Percentiles rank a stretch among this genome's conserved stretches.
Evolutionary conservation across 1,140 invertebrate species (phyloP).

Genomic region (Drosophila ohnishii): DNA sequence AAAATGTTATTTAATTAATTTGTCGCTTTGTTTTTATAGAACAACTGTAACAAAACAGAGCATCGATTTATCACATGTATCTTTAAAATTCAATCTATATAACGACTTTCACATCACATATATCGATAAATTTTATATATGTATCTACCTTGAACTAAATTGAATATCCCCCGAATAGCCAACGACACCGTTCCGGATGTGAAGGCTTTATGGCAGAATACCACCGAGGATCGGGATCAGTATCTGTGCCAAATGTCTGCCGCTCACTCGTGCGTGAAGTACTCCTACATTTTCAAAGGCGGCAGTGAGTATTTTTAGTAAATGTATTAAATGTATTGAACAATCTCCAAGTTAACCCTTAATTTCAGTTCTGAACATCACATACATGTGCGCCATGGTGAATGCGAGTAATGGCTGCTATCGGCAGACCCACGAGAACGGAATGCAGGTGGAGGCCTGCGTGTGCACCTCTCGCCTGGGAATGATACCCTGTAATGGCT

Average conservation of each 20-base stretch:
- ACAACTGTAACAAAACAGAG: no score
- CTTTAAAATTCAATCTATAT: no score
- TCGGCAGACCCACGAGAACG: slow-evolving; percentile 58
- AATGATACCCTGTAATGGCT: slow-evolving; percentile 68
- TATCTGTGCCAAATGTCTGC: slow-evolving; percentile 70
- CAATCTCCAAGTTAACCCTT: no score
- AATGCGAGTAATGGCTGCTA: slow-evolving; percentile 71
- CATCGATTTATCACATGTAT: no score
- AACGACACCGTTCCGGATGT: slow-evolving; percentile 76
- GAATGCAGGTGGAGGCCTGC: slow-evolving; percentile 75
- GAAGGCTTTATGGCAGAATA: slow-evolving; percentile 60
- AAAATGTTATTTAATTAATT: no score
- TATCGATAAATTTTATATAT: no score
- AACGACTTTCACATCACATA: no score
- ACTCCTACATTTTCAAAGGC: slow-evolving; percentile 76
- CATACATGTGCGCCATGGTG: slow-evolving; percentile 77
- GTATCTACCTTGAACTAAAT: not conserved
- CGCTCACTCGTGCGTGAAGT: slow-evolving; percentile 69
- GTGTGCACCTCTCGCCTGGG: slow-evolving; percentile 70
- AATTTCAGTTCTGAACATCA: slow-evolving; percentile 75
- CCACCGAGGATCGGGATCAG: slow-evolving; percentile 46
- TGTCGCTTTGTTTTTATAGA: no score
- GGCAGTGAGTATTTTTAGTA: slow-evolving; percentile 55
- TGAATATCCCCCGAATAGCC: slow-evolving; percentile 18
- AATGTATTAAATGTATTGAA: not conserved